Evolutionary conservation across 1,140 invertebrate genomes (phyloP).

Genomic region (Neodiprion pinetum): DNA sequence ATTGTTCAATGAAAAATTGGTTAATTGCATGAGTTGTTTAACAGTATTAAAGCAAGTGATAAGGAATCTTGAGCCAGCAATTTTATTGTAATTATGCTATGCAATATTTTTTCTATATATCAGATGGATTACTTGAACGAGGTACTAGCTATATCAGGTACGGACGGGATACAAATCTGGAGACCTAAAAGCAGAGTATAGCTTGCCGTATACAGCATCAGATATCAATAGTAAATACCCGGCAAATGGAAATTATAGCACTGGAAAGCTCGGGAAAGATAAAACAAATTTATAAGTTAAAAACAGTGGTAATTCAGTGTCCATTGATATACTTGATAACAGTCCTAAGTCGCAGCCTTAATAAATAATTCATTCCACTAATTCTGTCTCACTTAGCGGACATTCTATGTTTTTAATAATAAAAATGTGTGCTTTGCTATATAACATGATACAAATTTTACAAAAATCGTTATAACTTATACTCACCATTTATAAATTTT

Average conservation of each 20-base stretch:
- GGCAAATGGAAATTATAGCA: too few relatives aligned
- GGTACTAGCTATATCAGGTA: conserved; percentile 49
- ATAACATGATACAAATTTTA: not conserved
- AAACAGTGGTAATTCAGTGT: too few relatives aligned
- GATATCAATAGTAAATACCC: too few relatives aligned
- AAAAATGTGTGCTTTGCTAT: not conserved
- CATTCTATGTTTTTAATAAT: not conserved
- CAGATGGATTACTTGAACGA: conserved; percentile 52
- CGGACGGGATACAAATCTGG: conserved; percentile 49
- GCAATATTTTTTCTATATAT: conserved; percentile 20
- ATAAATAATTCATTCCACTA: conserved; percentile 5
- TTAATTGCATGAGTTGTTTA: conserved; percentile 18
- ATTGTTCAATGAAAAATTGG: not conserved
- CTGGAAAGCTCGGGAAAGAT: too few relatives aligned
- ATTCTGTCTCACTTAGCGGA: not conserved
- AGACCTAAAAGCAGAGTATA: conserved; percentile 34
- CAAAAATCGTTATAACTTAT: not conserved
- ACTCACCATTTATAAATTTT: too few relatives aligned
- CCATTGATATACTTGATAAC: not conserved
- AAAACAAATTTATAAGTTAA: too few relatives aligned
- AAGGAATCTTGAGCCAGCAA: too few relatives aligned
- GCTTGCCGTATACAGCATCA: conserved; percentile 8
- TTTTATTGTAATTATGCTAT: conserved; percentile 18
- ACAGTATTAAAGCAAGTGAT: not conserved
- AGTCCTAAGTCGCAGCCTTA: not conserved